Evolutionary conservation across 2,113 vertebrate species (phyloP).

Genomic region (Maccullochella peelii): DNA sequence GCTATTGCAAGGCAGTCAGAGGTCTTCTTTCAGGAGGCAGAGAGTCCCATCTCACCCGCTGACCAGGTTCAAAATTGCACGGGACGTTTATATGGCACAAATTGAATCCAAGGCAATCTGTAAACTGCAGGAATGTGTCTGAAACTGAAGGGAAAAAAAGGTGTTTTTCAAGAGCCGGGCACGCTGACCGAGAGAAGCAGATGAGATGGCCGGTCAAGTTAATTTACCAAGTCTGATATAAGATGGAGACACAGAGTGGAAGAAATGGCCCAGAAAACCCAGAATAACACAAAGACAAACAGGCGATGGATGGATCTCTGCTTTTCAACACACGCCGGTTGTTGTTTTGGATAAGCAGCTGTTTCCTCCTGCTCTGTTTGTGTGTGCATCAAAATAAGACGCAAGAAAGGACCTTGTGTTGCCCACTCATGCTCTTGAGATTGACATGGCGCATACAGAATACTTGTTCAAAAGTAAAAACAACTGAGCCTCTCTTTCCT

Average conservation of each 20-base stretch:
- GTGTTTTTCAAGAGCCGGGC: slow-evolving; percentile 56
- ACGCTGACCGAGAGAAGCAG: slow-evolving; percentile 49
- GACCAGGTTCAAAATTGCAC: slow-evolving; percentile 71
- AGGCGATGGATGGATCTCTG: background rate
- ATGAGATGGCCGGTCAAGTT: slow-evolving; percentile 71
- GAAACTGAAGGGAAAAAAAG: slow-evolving; percentile 60
- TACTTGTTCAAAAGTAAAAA: slow-evolving; percentile 46
- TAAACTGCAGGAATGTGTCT: slow-evolving; percentile 74
- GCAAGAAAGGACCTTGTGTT: slow-evolving; percentile 29
- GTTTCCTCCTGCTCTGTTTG: background rate
- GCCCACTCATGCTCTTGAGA: slow-evolving; percentile 57
- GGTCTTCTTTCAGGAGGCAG: slow-evolving; percentile 61
- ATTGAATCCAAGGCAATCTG: slow-evolving; percentile 83
- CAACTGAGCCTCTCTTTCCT: slow-evolving; percentile 22
- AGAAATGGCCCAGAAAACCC: background rate
- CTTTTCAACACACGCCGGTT: background rate
- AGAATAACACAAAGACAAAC: slow-evolving; percentile 1
- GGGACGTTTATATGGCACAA: slow-evolving; percentile 75
- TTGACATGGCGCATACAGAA: slow-evolving; percentile 25
- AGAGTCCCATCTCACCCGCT: slow-evolving; percentile 65
- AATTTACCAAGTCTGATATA: slow-evolving; percentile 69
- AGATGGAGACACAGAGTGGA: slow-evolving; percentile 17
- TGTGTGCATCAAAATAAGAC: slow-evolving; percentile 14
- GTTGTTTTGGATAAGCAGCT: slow-evolving; percentile 25
- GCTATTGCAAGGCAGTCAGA: slow-evolving; percentile 55